Evolutionary conservation across 2,797 vertebrate species (phyloP).

Genomic region (Pempheris klunzingeri): DNA sequence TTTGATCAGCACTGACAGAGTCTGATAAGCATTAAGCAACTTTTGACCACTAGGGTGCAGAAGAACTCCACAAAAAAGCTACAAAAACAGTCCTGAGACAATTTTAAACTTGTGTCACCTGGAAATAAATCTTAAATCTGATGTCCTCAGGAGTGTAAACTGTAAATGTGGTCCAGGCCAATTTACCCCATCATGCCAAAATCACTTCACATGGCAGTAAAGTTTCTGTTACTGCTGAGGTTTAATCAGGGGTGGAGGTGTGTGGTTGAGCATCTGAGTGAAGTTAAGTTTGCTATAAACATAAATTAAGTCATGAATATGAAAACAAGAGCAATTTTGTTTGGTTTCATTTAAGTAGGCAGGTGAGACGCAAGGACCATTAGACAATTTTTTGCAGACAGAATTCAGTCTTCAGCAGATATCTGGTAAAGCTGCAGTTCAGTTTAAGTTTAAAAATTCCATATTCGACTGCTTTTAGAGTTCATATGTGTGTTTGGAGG

Average conservation of each 20-base stretch:
- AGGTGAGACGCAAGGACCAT: too few relatives aligned
- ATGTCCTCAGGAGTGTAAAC: background rate
- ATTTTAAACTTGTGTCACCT: background rate
- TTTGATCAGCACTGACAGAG: background rate
- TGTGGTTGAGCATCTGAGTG: background rate
- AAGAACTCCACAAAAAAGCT: background rate
- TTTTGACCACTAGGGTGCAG: conserved; percentile 20
- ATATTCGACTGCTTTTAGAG: too few relatives aligned
- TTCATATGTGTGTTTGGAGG: too few relatives aligned
- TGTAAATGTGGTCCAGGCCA: background rate
- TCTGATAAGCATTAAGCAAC: background rate
- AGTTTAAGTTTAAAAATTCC: too few relatives aligned
- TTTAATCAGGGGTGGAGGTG: background rate
- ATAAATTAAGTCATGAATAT: background rate
- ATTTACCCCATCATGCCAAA: background rate
- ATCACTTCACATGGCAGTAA: background rate
- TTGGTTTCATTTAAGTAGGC: background rate
- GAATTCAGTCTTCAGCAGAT: too few relatives aligned
- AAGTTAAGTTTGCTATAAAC: background rate
- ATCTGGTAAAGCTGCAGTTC: too few relatives aligned
- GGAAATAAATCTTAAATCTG: background rate
- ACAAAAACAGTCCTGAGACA: background rate
- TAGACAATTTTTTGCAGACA: too few relatives aligned
- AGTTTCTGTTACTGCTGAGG: background rate
- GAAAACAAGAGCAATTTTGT: too few relatives aligned